phyloP scores from a whole-genome alignment of 2,113 vertebrate species.

The Anas platyrhynchos region DNA sequence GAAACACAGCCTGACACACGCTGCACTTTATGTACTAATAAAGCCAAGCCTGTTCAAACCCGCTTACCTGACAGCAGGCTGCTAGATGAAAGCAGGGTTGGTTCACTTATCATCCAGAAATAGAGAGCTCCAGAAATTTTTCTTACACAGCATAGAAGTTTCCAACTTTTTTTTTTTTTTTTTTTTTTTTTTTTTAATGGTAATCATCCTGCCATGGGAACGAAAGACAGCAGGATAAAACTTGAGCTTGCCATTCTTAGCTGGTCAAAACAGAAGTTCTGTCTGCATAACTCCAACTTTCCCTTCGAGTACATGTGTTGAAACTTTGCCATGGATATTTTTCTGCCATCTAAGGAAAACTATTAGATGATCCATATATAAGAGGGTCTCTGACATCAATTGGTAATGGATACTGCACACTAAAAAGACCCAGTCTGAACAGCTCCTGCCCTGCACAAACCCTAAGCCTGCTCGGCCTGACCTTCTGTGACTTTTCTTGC shows the following conservation, averaged over 20 bases:
- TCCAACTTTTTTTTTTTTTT: neutral
- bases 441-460: neutral
- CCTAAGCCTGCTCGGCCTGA: conserved; percentile 19
- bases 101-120: conserved; percentile 33
- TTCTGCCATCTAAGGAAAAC: conserved; percentile 48
- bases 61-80: conserved; percentile 28
- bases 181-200: neutral
- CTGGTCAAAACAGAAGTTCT: conserved; percentile 32
- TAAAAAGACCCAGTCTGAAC: conserved; percentile 4
- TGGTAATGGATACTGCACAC: conserved; percentile 61
- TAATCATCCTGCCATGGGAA: neutral
- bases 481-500: conserved; percentile 55
- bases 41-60: neutral
- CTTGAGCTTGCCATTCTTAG: conserved; percentile 37
- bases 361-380: conserved; percentile 31
- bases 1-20: neutral
- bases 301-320: conserved; percentile 27
- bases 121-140: conserved; percentile 27
- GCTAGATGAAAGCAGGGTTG: conserved; percentile 30
- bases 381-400: conserved; percentile 54
- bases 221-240: conserved; percentile 34
- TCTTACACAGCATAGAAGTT: conserved; percentile 9
- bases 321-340: conserved; percentile 53
- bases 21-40: neutral
- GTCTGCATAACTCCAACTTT: conserved; percentile 8